Evolutionary conservation across 2,113 vertebrate species (phyloP).

Genomic region (Melanocharis versteri): DNA sequence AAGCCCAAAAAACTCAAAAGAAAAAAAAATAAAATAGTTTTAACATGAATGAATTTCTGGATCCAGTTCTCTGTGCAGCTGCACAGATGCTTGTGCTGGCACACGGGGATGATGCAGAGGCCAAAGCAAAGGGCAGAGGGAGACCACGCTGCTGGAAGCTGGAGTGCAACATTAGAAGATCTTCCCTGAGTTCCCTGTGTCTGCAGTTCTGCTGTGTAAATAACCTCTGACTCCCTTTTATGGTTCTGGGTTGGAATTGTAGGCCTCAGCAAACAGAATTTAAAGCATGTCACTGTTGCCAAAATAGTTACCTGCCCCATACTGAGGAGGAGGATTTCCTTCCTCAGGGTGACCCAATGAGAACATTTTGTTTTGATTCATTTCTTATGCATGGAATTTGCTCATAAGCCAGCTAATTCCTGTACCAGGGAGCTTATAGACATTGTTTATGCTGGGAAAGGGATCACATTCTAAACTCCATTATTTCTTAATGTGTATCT

Average conservation of each 20-base stretch:
- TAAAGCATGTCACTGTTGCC: background rate
- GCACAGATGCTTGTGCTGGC: slow-evolving; percentile 55
- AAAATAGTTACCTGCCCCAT: background rate
- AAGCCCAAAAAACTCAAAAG: background rate
- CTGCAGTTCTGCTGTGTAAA: slow-evolving; percentile 8
- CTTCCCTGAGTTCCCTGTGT: background rate
- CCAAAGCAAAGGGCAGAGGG: slow-evolving; percentile 48
- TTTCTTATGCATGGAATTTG: background rate
- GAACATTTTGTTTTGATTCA: background rate
- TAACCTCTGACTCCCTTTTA: background rate
- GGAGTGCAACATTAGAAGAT: background rate
- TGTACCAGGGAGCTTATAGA: background rate
- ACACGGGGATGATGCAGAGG: background rate
- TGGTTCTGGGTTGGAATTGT: background rate
- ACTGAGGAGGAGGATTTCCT: background rate
- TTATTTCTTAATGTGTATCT: background rate
- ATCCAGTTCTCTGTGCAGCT: slow-evolving; percentile 24
- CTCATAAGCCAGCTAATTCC: background rate
- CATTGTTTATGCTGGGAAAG: background rate
- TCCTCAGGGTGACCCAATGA: background rate
- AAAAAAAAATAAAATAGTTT: background rate
- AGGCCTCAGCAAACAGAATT: background rate
- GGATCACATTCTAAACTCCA: background rate
- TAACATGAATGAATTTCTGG: slow-evolving; percentile 20
- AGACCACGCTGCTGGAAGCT: background rate